These are phyloP conservation scores for Rosalia funebris DNA, from an alignment of 2,888 invertebrate species.

Conservation along the genomic window DNA sequence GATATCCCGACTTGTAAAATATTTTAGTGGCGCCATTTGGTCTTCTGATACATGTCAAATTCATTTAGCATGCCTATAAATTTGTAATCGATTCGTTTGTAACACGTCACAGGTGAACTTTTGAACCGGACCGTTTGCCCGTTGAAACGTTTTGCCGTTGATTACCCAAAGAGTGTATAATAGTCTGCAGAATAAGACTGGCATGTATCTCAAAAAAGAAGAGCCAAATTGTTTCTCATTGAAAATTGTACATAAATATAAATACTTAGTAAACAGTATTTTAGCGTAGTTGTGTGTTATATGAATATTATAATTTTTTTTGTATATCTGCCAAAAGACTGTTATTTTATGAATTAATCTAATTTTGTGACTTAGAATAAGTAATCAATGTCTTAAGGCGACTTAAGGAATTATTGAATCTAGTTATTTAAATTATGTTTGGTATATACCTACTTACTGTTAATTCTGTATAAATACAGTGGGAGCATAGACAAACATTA, in stretches of 20 bases:
- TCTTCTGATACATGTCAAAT: slow-evolving; percentile 2
- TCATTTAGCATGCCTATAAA: not conserved
- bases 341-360: slow-evolving; percentile 57
- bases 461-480: too few species aligned
- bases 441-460: too few species aligned
- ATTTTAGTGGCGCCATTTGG: slow-evolving; percentile 18
- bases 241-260: slow-evolving; percentile 39
- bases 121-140: too few species aligned
- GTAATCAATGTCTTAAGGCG: slow-evolving; percentile 12
- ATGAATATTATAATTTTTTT: slow-evolving; percentile 52
- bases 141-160: too few species aligned
- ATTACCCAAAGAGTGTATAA: too few species aligned
- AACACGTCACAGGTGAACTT: too few species aligned
- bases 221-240: slow-evolving; percentile 21
- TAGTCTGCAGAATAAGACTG: slow-evolving; percentile 1
- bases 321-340: slow-evolving; percentile 63
- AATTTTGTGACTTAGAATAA: slow-evolving; percentile 33
- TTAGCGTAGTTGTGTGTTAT: slow-evolving; percentile 41
- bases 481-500: too few species aligned
- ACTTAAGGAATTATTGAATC: not conserved
- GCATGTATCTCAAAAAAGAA: slow-evolving; percentile 1
- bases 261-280: slow-evolving; percentile 46
- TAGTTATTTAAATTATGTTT: slow-evolving; percentile 4
- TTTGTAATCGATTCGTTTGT: too few species aligned
- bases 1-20: not conserved